phyloP scores from a whole-genome alignment of 2,113 vertebrate genomes.

The Nyctereutes procyonoides region DNA sequence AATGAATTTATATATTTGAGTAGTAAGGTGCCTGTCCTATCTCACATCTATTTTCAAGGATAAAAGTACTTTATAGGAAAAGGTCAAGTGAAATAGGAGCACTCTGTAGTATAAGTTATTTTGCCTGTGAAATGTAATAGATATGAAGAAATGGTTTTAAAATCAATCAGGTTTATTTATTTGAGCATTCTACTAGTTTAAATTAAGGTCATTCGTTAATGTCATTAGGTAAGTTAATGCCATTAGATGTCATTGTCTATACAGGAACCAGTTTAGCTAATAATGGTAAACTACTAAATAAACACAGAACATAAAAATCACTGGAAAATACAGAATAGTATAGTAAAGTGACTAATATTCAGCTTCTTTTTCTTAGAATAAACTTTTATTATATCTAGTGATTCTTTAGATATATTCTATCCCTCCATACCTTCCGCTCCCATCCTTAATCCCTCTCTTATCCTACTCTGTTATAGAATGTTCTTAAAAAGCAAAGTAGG shows the following conservation, averaged over 20 bases:
- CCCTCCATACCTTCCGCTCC: background rate
- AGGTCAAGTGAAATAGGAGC: background rate
- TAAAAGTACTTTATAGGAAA: constrained; percentile 30
- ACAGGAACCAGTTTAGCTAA: constrained; percentile 41
- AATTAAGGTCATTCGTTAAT: constrained; percentile 49
- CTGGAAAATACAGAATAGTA: background rate
- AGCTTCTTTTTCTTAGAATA: constrained; percentile 39
- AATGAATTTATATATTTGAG: background rate
- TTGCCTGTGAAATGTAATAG: background rate
- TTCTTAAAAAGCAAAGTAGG: background rate
- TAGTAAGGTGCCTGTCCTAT: background rate
- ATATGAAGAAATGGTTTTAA: constrained; percentile 28
- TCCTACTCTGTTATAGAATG: background rate
- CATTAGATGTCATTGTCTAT: background rate
- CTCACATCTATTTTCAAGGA: background rate
- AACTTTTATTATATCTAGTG: background rate
- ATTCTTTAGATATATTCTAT: background rate
- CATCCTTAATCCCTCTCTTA: background rate
- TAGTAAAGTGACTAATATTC: background rate
- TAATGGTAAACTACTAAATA: constrained; percentile 45
- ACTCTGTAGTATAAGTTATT: background rate
- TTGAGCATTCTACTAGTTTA: constrained; percentile 44
- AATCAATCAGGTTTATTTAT: constrained; percentile 28
- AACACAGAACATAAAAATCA: constrained; percentile 7
- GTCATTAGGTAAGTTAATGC: constrained; percentile 2